Conservation (phyloP, 2,888 invertebrate genomes). For the Lamellibrachia columna region DNA sequence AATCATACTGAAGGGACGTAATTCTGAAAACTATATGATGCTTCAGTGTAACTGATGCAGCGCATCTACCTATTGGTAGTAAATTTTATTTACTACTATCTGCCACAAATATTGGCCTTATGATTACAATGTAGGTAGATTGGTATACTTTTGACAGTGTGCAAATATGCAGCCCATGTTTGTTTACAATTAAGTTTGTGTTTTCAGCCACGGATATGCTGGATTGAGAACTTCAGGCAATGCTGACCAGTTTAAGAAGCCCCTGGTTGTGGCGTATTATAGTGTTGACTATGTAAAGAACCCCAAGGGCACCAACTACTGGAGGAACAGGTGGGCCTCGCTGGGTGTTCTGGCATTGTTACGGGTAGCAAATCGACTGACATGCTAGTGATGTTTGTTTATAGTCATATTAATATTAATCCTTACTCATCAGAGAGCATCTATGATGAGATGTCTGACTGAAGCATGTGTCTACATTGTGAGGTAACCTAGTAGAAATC, state of each 20-base stretch:
- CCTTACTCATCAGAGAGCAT: neutral
- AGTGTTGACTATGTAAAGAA: slow-evolving; percentile 96
- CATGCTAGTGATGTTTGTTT: neutral
- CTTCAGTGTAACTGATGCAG: slow-evolving; percentile 5
- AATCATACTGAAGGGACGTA: slow-evolving; percentile 3
- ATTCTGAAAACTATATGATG: slow-evolving; percentile 12
- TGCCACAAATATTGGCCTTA: neutral
- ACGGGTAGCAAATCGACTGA: neutral
- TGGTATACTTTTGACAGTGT: neutral
- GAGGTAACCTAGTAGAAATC: neutral
- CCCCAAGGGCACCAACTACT: slow-evolving; percentile 95
- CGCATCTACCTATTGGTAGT: neutral
- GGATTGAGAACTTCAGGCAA: slow-evolving; percentile 90
- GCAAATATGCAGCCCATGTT: neutral
- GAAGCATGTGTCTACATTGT: neutral
- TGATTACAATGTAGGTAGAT: neutral
- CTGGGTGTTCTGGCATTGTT: neutral
- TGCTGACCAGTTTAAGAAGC: slow-evolving; percentile 84
- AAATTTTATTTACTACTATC: neutral
- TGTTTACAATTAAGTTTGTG: neutral
- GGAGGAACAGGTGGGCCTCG: slow-evolving; percentile 71
- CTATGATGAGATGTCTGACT: neutral
- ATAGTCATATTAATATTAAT: neutral
- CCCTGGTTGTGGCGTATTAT: slow-evolving; percentile 91
- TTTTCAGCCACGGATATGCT: slow-evolving; percentile 85